Evolutionary conservation across 64 coral and sea anemone genomes (phyloP).

Genomic region (Dendrophyllia cribrosa): DNA sequence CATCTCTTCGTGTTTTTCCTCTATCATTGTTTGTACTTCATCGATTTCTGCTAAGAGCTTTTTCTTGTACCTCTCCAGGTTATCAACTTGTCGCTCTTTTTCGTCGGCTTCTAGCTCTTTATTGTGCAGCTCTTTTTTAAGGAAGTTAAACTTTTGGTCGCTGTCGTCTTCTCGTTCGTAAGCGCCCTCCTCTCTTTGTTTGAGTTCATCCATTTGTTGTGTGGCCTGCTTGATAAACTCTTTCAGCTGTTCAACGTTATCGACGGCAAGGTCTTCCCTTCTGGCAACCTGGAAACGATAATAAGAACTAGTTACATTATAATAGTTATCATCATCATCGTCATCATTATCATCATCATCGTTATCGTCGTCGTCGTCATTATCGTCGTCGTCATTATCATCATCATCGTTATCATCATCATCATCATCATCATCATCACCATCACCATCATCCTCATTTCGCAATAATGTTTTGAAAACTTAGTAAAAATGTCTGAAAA

Average conservation of each 20-base stretch:
- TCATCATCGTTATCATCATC: no score
- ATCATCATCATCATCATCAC: no score
- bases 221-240: not conserved
- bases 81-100: not conserved
- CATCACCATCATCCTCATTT: no score
- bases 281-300: not conserved
- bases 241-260: not conserved
- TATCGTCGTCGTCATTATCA: no score
- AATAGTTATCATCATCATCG: no score
- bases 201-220: not conserved
- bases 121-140: not conserved
- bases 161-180: constrained; percentile 30
- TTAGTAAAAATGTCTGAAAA: no score
- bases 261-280: not conserved
- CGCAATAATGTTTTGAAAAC: no score
- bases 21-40: not conserved
- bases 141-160: constrained; percentile 26
- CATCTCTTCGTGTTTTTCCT: not conserved
- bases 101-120: not conserved
- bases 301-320: not conserved
- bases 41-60: not conserved
- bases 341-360: no score
- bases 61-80: not conserved
- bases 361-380: no score
- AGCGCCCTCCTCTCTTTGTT: constrained; percentile 12